These are phyloP conservation scores for Carcharodon carcharias DNA, from an alignment of 2,797 vertebrate genomes.

Conservation along the genomic window DNA sequence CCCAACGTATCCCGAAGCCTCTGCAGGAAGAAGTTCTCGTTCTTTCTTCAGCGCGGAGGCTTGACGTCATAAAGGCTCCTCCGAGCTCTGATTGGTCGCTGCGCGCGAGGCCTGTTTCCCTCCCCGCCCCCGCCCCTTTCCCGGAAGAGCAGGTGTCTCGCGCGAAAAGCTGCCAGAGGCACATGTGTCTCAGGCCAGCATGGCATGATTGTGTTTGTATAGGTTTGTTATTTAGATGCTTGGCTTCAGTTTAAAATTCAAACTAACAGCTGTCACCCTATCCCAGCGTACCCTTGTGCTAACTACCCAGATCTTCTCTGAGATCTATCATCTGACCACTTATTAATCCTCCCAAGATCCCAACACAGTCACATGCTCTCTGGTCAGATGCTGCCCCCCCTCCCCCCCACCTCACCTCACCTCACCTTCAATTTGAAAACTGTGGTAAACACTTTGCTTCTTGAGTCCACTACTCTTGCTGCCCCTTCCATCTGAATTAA, in stretches of 20 bases:
- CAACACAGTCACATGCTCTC: background rate
- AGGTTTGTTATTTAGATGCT: background rate
- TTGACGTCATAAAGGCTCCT: background rate
- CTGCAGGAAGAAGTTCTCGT: background rate
- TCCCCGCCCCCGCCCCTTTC: background rate
- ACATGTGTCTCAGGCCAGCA: too few species aligned
- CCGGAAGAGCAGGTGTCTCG: constrained; percentile 13
- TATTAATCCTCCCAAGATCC: background rate
- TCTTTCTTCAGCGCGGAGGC: background rate
- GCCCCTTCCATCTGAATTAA: background rate
- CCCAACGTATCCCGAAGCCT: background rate
- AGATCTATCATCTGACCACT: background rate
- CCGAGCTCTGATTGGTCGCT: background rate
- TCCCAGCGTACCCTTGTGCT: background rate
- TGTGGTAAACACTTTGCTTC: background rate
- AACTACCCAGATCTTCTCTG: background rate
- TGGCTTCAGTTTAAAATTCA: background rate
- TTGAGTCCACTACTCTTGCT: background rate
- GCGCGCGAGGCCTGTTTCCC: too few species aligned
- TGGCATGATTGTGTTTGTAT: background rate
- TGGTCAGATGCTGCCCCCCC: background rate
- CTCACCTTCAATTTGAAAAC: background rate
- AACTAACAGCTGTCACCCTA: background rate
- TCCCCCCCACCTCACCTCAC: too few species aligned
- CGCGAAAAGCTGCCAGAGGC: background rate